A percentile compares a stretch with the other conserved stretches of the same genome.
These are phyloP conservation scores for Neuroterus valhalla DNA, from an alignment of 1,140 invertebrate genomes.

Conservation along the genomic window DNA sequence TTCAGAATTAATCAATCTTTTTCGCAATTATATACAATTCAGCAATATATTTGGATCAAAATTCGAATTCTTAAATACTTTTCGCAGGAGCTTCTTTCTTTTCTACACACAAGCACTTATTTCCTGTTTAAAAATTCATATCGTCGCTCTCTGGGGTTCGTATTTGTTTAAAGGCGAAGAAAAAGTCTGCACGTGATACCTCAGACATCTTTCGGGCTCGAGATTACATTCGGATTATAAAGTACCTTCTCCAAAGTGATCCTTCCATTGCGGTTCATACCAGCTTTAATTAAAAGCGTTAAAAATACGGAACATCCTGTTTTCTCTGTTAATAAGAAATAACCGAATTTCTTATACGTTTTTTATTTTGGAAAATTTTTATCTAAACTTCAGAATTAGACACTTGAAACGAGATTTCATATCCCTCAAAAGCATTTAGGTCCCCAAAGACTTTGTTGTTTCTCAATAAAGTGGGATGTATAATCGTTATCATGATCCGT, in stretches of 20 bases:
- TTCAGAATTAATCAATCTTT: too few species aligned
- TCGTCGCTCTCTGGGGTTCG: too few species aligned
- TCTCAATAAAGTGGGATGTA: not conserved
- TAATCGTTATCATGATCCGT: not conserved
- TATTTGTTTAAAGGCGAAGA: not conserved
- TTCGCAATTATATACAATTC: too few species aligned
- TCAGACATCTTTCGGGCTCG: not conserved
- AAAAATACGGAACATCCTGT: not conserved
- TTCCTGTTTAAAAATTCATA: too few species aligned
- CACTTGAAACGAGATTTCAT: not conserved
- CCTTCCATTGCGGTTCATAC: not conserved
- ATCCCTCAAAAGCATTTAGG: not conserved
- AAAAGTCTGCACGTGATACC: not conserved
- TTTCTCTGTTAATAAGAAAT: not conserved
- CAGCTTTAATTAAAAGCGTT: conserved; percentile 15
- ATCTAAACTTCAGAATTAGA: not conserved
- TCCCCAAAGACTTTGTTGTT: not conserved
- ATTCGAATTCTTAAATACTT: too few species aligned
- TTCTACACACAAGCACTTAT: too few species aligned
- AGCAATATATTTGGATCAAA: too few species aligned
- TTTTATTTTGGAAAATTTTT: not conserved
- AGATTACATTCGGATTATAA: conserved; percentile 18
- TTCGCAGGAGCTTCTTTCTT: too few species aligned
- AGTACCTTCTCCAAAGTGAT: conserved; percentile 4
- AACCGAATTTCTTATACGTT: not conserved